Evolutionary conservation across 2,113 vertebrate genomes (phyloP), one percentile per base, ranked within the genome.

Genomic region (Castor canadensis): DNA sequence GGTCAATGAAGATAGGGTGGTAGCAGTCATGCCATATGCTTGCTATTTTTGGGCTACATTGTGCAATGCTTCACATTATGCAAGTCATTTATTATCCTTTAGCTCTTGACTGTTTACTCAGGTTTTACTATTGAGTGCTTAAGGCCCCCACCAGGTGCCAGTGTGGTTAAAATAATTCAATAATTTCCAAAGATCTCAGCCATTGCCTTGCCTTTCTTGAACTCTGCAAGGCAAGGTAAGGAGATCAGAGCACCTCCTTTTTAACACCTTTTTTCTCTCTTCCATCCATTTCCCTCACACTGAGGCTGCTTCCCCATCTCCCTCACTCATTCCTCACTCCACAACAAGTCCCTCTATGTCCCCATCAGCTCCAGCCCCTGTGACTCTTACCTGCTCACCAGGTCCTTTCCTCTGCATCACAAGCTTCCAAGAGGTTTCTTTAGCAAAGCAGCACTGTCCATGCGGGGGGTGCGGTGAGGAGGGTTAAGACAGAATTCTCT

Each of bases 121-220:
- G 62, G 26, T 15, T 89, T 95, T 87, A 35, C 62, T 67, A 16
- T 35, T 81, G 71, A 71, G 24, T 84, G 92, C 62, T 85, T 35
- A 67, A 45, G 58, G 38, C 9, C 9, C 22, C 66, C 43, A 58
- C 13, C n/a, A 84, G 40, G 30, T 76, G 85, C 35, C n/a, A 40
- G 13, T 75, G 7, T 76, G 11, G n/a, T n/a, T n/a, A n/a, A n/a
- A n/a, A n/a, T n/a, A n/a, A n/a, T n/a, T n/a, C n/a, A n/a, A 30
- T 80, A 73, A 90, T 56, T 89, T 84, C 73, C 15, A 88, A 67
- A 93, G 32, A 11, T 49, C 20, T 88, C 30, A 85, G 49, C 10
- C 19, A 75, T 92, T 92, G 82, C 38, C 32, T 85, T 79, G 6
- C 40, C 32, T 80, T 90, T 95, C 58, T 54, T 90, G n/a, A 90